A percentile compares a stretch with the other conserved stretches of the same genome.
phyloP scores from a whole-genome alignment of 2,797 vertebrate species.

The Mormyrus proboscirostris region DNA sequence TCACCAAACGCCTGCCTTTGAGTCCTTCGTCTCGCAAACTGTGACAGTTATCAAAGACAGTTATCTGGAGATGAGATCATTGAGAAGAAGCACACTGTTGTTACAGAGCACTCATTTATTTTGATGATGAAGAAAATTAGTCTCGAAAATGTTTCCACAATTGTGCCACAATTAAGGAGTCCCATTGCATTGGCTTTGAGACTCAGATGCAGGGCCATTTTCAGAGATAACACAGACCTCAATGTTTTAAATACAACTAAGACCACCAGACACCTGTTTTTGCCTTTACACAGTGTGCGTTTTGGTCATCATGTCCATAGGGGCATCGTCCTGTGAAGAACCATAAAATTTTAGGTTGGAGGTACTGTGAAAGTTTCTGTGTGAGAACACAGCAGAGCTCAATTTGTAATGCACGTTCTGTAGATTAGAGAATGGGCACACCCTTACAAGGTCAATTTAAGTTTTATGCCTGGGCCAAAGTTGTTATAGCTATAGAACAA shows the following conservation, averaged over 20 bases:
- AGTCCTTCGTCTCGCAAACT: not conserved
- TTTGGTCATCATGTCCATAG: no score
- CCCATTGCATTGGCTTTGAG: conserved; percentile 40
- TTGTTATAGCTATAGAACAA: not conserved
- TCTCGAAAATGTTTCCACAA: conserved; percentile 41
- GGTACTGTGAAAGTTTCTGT: not conserved
- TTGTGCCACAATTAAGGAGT: conserved; percentile 28
- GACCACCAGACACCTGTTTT: conserved; percentile 5
- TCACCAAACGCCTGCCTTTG: not conserved
- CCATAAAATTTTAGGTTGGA: not conserved
- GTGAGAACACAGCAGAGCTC: not conserved
- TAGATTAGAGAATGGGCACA: not conserved
- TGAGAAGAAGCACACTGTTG: conserved; percentile 36
- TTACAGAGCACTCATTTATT: conserved; percentile 44
- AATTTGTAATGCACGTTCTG: not conserved
- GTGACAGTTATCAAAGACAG: not conserved
- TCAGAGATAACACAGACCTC: conserved; percentile 37
- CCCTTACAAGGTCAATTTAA: conserved; percentile 2
- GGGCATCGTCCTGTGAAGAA: not conserved
- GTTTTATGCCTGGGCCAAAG: not conserved
- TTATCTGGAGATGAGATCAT: conserved; percentile 26
- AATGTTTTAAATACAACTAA: conserved; percentile 26
- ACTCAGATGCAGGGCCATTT: conserved; percentile 30
- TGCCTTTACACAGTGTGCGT: not conserved
- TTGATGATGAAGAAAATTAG: conserved; percentile 39